Evolutionary conservation across 2,797 vertebrate species (phyloP).

Genomic region (Lepidocolaptes lacrymiger): DNA sequence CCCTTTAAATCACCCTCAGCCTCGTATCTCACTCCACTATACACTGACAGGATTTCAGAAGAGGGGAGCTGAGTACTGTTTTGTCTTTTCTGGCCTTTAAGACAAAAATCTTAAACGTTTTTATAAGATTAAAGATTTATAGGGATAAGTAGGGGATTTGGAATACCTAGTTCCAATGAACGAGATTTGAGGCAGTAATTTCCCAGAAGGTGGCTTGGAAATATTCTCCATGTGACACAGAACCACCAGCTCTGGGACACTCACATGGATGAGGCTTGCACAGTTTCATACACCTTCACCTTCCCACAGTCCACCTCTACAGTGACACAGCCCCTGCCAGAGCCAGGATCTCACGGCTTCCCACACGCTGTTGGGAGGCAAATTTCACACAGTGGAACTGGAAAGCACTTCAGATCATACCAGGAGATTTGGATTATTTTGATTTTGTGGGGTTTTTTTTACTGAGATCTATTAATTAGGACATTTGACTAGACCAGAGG

Average conservation of each 20-base stretch:
- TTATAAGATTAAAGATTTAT: constrained; percentile 4
- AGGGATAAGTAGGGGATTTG: not conserved
- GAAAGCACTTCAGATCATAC: not conserved
- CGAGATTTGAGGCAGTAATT: not conserved
- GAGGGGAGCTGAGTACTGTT: not conserved
- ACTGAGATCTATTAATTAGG: constrained; percentile 26
- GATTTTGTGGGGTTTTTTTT: not conserved
- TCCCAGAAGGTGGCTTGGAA: not conserved
- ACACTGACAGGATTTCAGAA: not conserved
- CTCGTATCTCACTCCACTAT: not conserved
- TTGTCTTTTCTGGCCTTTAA: not conserved
- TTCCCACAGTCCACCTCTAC: not conserved
- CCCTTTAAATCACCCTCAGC: not conserved
- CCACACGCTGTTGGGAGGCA: not conserved
- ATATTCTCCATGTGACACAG: not conserved
- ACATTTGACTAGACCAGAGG: not conserved
- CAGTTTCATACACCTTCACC: not conserved
- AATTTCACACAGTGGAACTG: not conserved
- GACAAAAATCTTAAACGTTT: not conserved
- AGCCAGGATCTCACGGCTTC: not conserved
- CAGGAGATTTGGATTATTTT: not conserved
- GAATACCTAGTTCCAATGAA: not conserved
- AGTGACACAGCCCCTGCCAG: not conserved
- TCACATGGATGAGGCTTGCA: not conserved
- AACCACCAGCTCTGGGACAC: not conserved